Percentiles rank a stretch among this genome's conserved stretches.
Conservation (phyloP, 2,888 invertebrate species). For the Aproaerema taeniolella region DNA sequence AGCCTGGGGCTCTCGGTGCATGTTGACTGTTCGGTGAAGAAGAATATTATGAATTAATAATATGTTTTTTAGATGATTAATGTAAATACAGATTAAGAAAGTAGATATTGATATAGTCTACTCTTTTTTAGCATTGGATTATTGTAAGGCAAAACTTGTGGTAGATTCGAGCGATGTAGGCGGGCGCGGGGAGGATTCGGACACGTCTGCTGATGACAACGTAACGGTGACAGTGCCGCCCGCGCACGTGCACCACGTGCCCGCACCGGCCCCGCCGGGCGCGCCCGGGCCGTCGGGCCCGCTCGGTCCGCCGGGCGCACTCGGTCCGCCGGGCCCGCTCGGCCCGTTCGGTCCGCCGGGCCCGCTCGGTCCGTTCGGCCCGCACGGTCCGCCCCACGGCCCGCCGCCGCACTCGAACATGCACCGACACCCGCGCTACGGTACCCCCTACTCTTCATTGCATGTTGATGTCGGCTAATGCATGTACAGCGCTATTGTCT, state of each 20-base stretch:
- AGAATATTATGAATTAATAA: no score
- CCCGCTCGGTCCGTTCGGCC: slow-evolving; percentile 18
- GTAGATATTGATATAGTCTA: no score
- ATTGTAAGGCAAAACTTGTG: slow-evolving; percentile 12
- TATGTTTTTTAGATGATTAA: no score
- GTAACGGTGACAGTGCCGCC: slow-evolving; percentile 78
- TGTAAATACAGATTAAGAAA: no score
- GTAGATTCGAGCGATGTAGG: slow-evolving; percentile 24
- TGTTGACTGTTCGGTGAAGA: no score
- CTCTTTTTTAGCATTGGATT: no score
- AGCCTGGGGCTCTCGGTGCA: slow-evolving; percentile 29
- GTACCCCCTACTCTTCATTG: slow-evolving; percentile 30
- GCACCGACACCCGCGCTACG: slow-evolving; percentile 44
- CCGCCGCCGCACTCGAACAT: slow-evolving; percentile 18
- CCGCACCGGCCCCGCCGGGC: slow-evolving; percentile 14
- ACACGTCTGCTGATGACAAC: slow-evolving; percentile 77
- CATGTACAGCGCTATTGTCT: no score
- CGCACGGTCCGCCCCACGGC: slow-evolving; percentile 11
- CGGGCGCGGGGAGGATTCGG: slow-evolving; percentile 54
- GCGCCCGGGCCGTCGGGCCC: slow-evolving; percentile 16
- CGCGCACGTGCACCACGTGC: slow-evolving; percentile 27
- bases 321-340: slow-evolving; percentile 11
- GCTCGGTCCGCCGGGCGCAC: slow-evolving; percentile 18
- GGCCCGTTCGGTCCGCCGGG: slow-evolving; percentile 18
- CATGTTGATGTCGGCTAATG: no score